phyloP scores from a whole-genome alignment of 2,797 vertebrate genomes.

The Miichthys miiuy region DNA sequence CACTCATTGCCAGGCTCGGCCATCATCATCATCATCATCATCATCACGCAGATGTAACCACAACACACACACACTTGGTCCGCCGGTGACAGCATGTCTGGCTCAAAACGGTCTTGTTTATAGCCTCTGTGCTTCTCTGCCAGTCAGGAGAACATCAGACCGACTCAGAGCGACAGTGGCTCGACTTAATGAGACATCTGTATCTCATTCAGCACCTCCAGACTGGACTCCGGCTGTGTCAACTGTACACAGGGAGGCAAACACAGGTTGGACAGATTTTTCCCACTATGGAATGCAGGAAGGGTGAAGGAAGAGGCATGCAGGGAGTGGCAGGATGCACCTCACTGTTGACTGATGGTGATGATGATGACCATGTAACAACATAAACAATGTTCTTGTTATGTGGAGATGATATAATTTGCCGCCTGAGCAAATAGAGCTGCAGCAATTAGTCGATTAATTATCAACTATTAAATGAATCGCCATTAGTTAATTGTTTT shows the following conservation, averaged over 20 bases:
- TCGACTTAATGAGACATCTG: slow-evolving; percentile 57
- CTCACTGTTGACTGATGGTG: slow-evolving; percentile 61
- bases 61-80: slow-evolving; percentile 31
- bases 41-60: slow-evolving; percentile 47
- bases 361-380: slow-evolving; percentile 42
- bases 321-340: slow-evolving; percentile 66
- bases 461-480: too few species aligned
- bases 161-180: slow-evolving; percentile 25
- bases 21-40: slow-evolving; percentile 34
- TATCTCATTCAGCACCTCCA: slow-evolving; percentile 58
- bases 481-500: too few species aligned
- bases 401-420: neutral
- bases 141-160: slow-evolving; percentile 34
- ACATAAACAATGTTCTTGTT: slow-evolving; percentile 33
- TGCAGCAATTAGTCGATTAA: too few species aligned
- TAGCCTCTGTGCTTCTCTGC: slow-evolving; percentile 40
- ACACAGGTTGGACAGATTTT: slow-evolving; percentile 45
- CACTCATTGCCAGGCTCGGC: slow-evolving; percentile 32
- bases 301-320: slow-evolving; percentile 39
- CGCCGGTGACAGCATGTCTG: slow-evolving; percentile 68
- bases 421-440: too few species aligned
- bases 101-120: slow-evolving; percentile 61
- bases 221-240: slow-evolving; percentile 54
- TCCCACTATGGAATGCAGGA: slow-evolving; percentile 67
- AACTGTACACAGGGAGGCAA: slow-evolving; percentile 54